Evolutionary conservation across 2,888 invertebrate species (phyloP).

Genomic region (Incurvaria masculella): DNA sequence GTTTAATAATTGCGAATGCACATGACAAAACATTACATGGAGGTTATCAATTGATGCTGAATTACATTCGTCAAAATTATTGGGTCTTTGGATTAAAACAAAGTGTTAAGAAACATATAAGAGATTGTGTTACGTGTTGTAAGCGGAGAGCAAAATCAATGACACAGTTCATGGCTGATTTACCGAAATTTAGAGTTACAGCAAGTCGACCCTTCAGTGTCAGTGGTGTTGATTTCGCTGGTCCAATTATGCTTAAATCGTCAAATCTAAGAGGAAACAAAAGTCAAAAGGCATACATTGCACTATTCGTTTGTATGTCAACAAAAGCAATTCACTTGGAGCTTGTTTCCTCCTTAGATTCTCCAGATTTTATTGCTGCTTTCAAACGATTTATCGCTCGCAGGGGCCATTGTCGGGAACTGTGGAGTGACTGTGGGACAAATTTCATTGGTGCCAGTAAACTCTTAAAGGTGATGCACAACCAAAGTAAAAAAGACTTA

Average conservation of each 20-base stretch:
- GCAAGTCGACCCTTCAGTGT: background rate
- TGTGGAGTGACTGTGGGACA: background rate
- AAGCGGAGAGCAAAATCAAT: background rate
- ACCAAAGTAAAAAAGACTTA: no score
- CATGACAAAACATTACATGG: background rate
- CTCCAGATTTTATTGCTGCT: background rate
- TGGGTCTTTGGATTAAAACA: background rate
- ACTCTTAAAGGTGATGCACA: background rate
- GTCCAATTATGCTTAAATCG: background rate
- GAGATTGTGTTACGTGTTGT: background rate
- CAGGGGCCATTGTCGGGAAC: background rate
- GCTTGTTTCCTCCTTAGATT: background rate
- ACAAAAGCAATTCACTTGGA: background rate
- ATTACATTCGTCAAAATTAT: background rate
- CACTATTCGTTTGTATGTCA: background rate
- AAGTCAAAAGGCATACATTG: background rate
- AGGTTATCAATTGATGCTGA: background rate
- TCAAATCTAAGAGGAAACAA: background rate
- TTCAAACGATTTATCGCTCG: background rate
- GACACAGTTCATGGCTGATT: background rate
- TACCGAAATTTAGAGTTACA: background rate
- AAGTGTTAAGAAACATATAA: background rate
- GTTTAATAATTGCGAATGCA: background rate
- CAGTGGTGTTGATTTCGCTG: background rate
- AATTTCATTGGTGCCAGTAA: background rate